These are phyloP conservation scores for Microcebus murinus DNA, from an alignment of 2,113 vertebrate genomes.

Conservation along the genomic window DNA sequence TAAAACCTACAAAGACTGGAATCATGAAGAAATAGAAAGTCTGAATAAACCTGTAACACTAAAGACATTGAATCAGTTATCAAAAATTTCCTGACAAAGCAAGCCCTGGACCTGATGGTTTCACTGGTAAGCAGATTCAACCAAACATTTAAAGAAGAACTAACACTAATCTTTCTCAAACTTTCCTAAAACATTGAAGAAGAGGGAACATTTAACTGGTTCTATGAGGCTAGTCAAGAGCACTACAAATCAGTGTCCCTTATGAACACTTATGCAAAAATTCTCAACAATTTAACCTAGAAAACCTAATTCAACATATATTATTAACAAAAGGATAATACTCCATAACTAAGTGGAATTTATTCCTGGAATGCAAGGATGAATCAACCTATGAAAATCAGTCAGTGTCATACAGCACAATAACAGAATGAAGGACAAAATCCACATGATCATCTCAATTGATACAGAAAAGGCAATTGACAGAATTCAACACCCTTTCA, in stretches of 20 bases:
- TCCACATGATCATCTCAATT: too few species aligned
- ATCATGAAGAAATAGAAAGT: too few species aligned
- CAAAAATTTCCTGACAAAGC: neutral
- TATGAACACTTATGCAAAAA: neutral
- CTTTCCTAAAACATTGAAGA: neutral
- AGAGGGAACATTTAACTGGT: neutral
- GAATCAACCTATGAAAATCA: too few species aligned
- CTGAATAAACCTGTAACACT: too few species aligned
- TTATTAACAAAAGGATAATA: neutral
- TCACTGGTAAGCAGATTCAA: neutral
- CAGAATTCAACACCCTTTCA: too few species aligned
- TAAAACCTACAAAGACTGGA: too few species aligned
- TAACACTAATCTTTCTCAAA: neutral
- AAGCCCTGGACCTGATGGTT: neutral
- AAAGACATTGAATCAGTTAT: too few species aligned
- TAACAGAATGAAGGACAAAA: too few species aligned
- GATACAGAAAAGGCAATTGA: too few species aligned
- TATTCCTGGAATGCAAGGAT: too few species aligned
- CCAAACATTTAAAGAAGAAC: neutral
- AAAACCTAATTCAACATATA: neutral
- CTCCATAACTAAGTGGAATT: neutral
- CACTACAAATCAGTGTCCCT: too few species aligned
- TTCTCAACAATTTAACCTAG: neutral
- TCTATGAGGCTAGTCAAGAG: neutral
- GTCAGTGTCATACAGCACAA: too few species aligned